phyloP scores from a whole-genome alignment of 2,797 vertebrate genomes.

The Gallinago nigripennis region DNA sequence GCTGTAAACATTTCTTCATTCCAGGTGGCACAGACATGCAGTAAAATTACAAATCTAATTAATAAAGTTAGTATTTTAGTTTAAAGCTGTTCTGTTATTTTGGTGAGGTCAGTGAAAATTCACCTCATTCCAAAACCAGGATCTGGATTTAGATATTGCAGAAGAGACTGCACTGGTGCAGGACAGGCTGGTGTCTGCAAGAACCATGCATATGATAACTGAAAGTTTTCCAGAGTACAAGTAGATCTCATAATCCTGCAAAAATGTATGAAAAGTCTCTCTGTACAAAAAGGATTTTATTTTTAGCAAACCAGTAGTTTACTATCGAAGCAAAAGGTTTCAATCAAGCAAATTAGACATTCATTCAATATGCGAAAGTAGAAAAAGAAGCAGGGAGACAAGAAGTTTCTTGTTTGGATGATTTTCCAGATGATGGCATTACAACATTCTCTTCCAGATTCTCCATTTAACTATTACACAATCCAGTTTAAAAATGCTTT shows the following conservation, averaged over 20 bases:
- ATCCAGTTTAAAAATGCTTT: neutral
- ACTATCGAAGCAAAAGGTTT: neutral
- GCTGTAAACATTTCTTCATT: neutral
- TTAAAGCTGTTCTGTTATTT: neutral
- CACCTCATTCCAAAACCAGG: neutral
- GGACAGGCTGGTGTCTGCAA: neutral
- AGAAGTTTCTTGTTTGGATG: neutral
- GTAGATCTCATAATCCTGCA: neutral
- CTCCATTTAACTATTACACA: neutral
- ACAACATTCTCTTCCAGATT: neutral
- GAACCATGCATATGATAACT: neutral
- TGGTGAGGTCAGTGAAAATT: neutral
- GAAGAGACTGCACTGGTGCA: neutral
- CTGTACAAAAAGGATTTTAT: neutral
- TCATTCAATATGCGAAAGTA: neutral
- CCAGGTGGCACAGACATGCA: neutral
- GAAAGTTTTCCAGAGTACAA: neutral
- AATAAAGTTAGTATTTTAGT: neutral
- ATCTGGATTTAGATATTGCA: neutral
- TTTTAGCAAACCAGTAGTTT: constrained; percentile 17
- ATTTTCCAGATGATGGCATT: neutral
- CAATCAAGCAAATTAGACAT: neutral
- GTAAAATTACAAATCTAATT: neutral
- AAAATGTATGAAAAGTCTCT: neutral
- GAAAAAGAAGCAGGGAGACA: neutral